Conservation (phyloP, 2,797 vertebrate genomes). For the Crenuchus spilurus region DNA sequence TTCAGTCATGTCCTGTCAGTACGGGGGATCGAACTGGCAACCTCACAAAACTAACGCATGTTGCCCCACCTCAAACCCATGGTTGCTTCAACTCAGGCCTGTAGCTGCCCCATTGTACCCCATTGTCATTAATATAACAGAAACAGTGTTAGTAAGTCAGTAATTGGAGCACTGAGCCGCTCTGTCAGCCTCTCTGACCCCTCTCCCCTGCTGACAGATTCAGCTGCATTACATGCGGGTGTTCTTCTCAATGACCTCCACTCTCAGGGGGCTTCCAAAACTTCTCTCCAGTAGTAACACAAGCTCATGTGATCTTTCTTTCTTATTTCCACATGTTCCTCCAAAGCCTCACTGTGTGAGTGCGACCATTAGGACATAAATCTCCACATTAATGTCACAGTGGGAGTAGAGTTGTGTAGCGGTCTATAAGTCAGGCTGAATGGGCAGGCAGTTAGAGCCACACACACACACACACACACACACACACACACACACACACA, state of each 20-base stretch:
- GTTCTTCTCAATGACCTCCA: conserved; percentile 9
- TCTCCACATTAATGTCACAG: conserved; percentile 68
- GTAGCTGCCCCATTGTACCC: too few species aligned
- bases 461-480: conserved; percentile 62
- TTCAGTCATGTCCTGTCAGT: too few species aligned
- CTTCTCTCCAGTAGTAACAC: conserved; percentile 20
- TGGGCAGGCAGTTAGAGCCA: conserved; percentile 26
- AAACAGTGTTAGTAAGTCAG: neutral
- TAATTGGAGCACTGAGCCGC: conserved; percentile 1
- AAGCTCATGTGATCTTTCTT: conserved; percentile 10
- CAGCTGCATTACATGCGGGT: neutral
- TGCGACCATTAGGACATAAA: conserved; percentile 60
- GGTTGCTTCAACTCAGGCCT: too few species aligned
- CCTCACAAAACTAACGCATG: too few species aligned
- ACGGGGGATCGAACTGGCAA: too few species aligned
- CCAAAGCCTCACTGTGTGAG: conserved; percentile 9
- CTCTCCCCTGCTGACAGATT: conserved; percentile 5
- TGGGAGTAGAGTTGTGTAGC: conserved; percentile 57
- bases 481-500: conserved; percentile 58
- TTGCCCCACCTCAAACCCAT: too few species aligned
- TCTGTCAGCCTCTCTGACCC: neutral
- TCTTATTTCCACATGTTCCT: conserved; percentile 6
- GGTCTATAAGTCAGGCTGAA: conserved; percentile 47
- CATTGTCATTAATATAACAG: neutral
- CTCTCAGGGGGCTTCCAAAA: conserved; percentile 18